Conservation (phyloP, 2,797 vertebrate genomes). For the Cynodonichthys magdalenae region DNA sequence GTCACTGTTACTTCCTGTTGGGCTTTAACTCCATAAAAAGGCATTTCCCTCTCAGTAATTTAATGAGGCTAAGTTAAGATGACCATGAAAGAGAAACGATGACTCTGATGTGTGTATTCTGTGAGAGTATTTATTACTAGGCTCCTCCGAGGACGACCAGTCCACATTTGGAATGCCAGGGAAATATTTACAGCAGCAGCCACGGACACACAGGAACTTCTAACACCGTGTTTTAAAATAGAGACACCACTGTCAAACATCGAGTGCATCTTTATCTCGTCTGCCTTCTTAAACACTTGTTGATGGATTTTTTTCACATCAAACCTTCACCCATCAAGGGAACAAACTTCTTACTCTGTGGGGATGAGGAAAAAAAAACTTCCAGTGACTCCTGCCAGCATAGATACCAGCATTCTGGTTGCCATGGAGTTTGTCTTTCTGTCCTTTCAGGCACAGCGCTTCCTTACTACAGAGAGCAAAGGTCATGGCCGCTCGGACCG, state of each 20-base stretch:
- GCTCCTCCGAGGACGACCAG: constrained; percentile 36
- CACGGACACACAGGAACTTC: constrained; percentile 49
- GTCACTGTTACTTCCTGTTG: constrained; percentile 30
- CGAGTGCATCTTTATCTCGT: constrained; percentile 43
- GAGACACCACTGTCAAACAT: constrained; percentile 28
- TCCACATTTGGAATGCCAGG: constrained; percentile 68
- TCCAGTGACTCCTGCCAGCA: constrained; percentile 32
- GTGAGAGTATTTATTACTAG: constrained; percentile 46
- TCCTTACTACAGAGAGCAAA: constrained; percentile 63
- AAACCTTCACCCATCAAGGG: constrained; percentile 6
- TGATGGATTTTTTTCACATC: constrained; percentile 32
- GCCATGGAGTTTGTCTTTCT: constrained; percentile 62
- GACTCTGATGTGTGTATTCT: constrained; percentile 46
- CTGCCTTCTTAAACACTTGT: constrained; percentile 22
- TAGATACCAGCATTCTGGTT: constrained; percentile 41
- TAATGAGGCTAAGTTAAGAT: constrained; percentile 44
- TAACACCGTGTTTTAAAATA: constrained; percentile 56
- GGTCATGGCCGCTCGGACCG: constrained; percentile 66
- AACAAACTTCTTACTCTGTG: constrained; percentile 16
- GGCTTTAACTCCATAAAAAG: constrained; percentile 38
- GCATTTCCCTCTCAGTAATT: constrained; percentile 31
- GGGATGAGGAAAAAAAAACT: constrained; percentile 26
- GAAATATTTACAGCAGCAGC: constrained; percentile 66
- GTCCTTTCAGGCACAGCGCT: constrained; percentile 45
- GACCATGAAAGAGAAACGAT: constrained; percentile 43